phyloP scores from a whole-genome alignment of 2,797 vertebrate genomes.

The Sebastes nivosus region DNA sequence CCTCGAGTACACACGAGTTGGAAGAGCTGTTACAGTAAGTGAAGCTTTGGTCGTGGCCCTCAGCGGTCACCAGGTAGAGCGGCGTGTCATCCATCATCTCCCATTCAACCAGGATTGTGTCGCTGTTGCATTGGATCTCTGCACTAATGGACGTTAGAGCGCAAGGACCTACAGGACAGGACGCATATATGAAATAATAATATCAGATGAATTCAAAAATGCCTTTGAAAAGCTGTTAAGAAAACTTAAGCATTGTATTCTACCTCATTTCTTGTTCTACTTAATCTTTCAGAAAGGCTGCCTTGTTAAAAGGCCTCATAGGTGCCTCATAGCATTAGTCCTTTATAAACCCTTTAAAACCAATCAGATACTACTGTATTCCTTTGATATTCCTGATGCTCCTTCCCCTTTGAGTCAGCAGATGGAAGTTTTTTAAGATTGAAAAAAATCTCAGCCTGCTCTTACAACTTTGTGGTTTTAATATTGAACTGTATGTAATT shows the following conservation, averaged over 20 bases:
- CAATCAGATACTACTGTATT: not conserved
- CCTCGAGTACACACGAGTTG: slow-evolving; percentile 68
- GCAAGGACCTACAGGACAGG: slow-evolving; percentile 75
- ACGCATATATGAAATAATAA: not conserved
- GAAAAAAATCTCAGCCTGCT: not conserved
- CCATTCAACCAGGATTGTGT: slow-evolving; percentile 78
- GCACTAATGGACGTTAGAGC: slow-evolving; percentile 64
- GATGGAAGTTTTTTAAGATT: not conserved
- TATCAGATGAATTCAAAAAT: not conserved
- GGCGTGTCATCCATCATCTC: slow-evolving; percentile 37
- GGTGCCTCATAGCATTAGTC: not conserved
- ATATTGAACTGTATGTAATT: not conserved
- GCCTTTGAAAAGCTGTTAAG: not conserved
- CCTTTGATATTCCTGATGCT: not conserved
- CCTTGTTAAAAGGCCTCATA: not conserved
- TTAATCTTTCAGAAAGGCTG: not conserved
- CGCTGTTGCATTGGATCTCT: slow-evolving; percentile 67
- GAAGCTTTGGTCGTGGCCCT: slow-evolving; percentile 63
- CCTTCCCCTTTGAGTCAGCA: not conserved
- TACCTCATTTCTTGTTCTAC: not conserved
- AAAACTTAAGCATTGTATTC: not conserved
- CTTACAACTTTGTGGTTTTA: not conserved
- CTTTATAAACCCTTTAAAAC: not conserved
- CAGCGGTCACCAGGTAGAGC: slow-evolving; percentile 79
- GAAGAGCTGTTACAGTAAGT: slow-evolving; percentile 79